Base-by-base conservation (phyloP, 92 coral and sea anemone genomes). In the Plumapathes pennacea region DNA sequence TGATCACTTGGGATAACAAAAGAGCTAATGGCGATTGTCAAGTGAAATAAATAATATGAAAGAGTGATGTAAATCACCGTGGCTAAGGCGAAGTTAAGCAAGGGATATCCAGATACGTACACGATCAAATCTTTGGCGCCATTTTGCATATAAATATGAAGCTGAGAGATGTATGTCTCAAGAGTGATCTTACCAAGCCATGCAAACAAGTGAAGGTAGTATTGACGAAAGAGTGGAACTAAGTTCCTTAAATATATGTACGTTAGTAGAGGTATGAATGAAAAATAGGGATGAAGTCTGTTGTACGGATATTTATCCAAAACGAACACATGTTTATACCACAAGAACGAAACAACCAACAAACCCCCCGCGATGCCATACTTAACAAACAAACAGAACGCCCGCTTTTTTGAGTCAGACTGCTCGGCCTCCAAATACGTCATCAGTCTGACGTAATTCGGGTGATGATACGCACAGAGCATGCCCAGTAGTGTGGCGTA, bases 131-230 rank as follows among this genome's bases (percentile, higher is more conserved):
- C 58, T 38, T 79, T 77, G 22, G 96, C 96, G 39, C 82, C 78
- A 1, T 73, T 76, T 54, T 87, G 96, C 76, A 87, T 60, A 38
- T 83, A 74, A n/a, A 87, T 53, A 33, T 87, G 96, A 13, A 87
- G 63, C 74, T 87, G 96, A 7, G 89, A 77, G 33, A 87, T 82
- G 46, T 87, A 87, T 0, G 96, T 87, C 68, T 87, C 96, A 19
- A 87, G 41, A 1, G 96, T 87, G 17, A 87, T 78, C 25, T 69
- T 87, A 2, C 96, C 96, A 0, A 87, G 86, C 96, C 96, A 87
- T 0, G 89, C 53, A 32, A 87, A 85, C 53, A 87, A 53, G 43
- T 72, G 21, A 13, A 76, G 55, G 54, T 71, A 72, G 14, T 64
- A 25, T 25, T 66, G 36, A 4, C 96, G 85, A 24, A 87, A 44